Base-by-base conservation (phyloP, 2,888 invertebrate species). In the Boloria selene region DNA sequence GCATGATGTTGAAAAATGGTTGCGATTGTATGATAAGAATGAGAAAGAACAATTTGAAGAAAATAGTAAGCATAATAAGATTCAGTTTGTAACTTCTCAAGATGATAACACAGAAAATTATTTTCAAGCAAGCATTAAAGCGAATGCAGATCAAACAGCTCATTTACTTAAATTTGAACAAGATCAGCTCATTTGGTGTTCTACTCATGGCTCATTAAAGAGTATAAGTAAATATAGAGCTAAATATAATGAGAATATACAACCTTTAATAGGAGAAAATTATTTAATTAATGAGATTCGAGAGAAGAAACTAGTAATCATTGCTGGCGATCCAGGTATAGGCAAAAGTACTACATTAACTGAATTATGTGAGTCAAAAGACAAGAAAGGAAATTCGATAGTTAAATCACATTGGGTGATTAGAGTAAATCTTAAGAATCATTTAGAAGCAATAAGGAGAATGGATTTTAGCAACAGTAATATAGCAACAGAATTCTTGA, bases 281-380 rank as follows among this genome's bases (percentile, higher is more conserved):
- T 6, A 10, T 13, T 45, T 58, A 58, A 45, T 58, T 26, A 22
- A 26, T 10, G 22, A 58, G 45, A 58, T 58, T 18, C 42, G 45
- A 18, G 47, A 58, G 4, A 44, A 47, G 18, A 22, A 58, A 58
- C 17, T 14, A 44, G 18, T 58, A 13, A n/a, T 58, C n/a, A 45
- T 58, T 47, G 58, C 47, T 14, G 58, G 58, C 14, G 58, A 58
- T 45, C 47, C 58, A 45, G 58, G 58, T 13, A 58, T 18, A 45
- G 58, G 58, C 13, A 58, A 58, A 45, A 58, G 47, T 58, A 58
- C 58, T 44, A n/a, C 58, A 22, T 58, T 58, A 18, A n/a, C 45
- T 7, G 45, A 58, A 22, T 44, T 58, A 47, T 58, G 10, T 47
- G 45, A 44, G 45, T 44, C 45, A 45, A 44, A 18, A 22, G n/a